phyloP scores from a whole-genome alignment of 2,888 invertebrate genomes.

The Cenopis cana region DNA sequence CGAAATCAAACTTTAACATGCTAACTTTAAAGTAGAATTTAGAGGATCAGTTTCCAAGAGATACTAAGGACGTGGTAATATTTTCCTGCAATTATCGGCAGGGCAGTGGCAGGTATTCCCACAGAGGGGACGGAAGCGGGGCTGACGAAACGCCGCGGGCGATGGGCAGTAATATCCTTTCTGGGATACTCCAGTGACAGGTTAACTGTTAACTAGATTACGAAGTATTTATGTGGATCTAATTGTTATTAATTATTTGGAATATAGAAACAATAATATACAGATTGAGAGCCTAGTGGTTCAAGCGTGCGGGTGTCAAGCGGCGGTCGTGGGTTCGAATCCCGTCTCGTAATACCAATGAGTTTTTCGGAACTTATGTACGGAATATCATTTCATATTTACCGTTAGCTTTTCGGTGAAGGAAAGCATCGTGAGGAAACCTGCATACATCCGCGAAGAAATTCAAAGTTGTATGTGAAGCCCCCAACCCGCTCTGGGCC shows the following conservation, averaged over 20 bases:
- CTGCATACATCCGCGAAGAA: too few relatives aligned
- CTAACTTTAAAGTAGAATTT: conserved; percentile 19
- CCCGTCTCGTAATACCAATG: too few relatives aligned
- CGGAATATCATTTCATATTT: too few relatives aligned
- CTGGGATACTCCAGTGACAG: conserved; percentile 3
- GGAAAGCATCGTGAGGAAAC: too few relatives aligned
- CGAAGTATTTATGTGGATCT: not conserved
- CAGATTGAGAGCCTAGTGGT: too few relatives aligned
- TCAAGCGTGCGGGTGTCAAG: too few relatives aligned
- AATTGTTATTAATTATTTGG: not conserved
- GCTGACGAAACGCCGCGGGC: conserved; percentile 11
- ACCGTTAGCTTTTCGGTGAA: too few relatives aligned
- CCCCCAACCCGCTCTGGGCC: too few relatives aligned
- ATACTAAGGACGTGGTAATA: conserved; percentile 32
- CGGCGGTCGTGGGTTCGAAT: too few relatives aligned
- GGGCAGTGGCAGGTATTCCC: conserved; percentile 25
- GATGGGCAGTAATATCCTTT: conserved; percentile 28
- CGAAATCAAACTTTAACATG: not conserved
- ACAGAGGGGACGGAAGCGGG: conserved; percentile 30
- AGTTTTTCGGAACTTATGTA: too few relatives aligned
- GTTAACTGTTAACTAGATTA: conserved; percentile 5
- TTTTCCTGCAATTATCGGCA: conserved; percentile 36
- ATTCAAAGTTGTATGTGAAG: too few relatives aligned
- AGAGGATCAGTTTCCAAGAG: not conserved
- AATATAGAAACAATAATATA: too few relatives aligned